Evolutionary conservation across 1,140 invertebrate species (phyloP), one percentile per base, ranked within the genome.

Genomic region (Mercenaria mercenaria): DNA sequence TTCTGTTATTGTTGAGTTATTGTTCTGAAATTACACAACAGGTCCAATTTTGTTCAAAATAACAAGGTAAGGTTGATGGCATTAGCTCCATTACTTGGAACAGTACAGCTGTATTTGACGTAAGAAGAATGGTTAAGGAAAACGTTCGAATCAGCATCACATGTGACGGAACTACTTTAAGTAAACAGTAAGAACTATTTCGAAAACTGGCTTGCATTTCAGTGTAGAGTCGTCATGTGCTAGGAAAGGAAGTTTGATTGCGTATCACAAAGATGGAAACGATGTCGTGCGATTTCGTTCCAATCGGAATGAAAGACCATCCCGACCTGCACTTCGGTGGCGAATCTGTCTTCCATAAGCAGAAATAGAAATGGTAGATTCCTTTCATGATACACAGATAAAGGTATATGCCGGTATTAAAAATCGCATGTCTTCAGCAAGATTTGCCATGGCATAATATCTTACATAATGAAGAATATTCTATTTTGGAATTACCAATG

Each of bases 401-500:
- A 56, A 56, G 23, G 52, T 56, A 3, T 56, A 74, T 18, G 41
- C 29, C 20, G 20, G 32, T 41, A 20, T 74, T 0, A 74, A 74
- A 43, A 39, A 39, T 20, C 69, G 41, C 32, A 39, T 37, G 20
- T 6, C 37, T 39, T 20, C 34, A 37, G 32, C 23, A 37, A 74
- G 23, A 74, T 74, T 37, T 41, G 69, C 26, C 37, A 37, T 26
- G 34, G 41, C n/a, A 74, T 74, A 74, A 37, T 32, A 41, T 74
- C 69, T 26, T 74, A 74, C 34, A 26, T 74, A 34, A 43, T 74
- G 37, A 74, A 74, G 34, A 74, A 74, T 74, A 39, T 43, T n/a
- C 32, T 74, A 37, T 74, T 74, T 41, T 74, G 69, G 69, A 74
- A 74, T 15, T 43, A 13, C 69, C 69, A 74, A 74, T 41, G 20